Conservation (phyloP, 2,888 invertebrate genomes). For the Ennomos quercinarius region DNA sequence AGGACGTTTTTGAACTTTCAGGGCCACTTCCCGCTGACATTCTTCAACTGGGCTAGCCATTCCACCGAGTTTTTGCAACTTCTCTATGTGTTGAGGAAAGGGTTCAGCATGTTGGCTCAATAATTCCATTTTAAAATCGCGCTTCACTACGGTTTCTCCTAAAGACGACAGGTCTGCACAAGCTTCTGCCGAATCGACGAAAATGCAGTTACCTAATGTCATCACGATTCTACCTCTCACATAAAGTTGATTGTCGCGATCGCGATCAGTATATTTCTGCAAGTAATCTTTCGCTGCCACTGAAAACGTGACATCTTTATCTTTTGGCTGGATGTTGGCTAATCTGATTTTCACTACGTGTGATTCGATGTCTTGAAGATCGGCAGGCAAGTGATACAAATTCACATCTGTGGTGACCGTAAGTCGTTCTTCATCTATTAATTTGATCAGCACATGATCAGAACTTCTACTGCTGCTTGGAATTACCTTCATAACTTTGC, state of each 20-base stretch:
- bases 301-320: slow-evolving; percentile 72
- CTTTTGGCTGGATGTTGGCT: slow-evolving; percentile 68
- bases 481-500: slow-evolving; percentile 81
- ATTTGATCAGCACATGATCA: slow-evolving; percentile 74
- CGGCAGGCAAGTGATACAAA: slow-evolving; percentile 80
- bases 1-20: slow-evolving; percentile 32
- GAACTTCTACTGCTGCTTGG: slow-evolving; percentile 61
- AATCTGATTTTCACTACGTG: slow-evolving; percentile 70
- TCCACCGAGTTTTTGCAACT: slow-evolving; percentile 77
- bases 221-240: slow-evolving; percentile 80
- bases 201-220: slow-evolving; percentile 86
- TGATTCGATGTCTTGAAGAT: slow-evolving; percentile 75
- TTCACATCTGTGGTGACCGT: slow-evolving; percentile 67
- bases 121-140: slow-evolving; percentile 83
- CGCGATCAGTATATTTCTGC: slow-evolving; percentile 56
- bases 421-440: slow-evolving; percentile 86
- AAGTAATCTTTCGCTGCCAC: slow-evolving; percentile 60
- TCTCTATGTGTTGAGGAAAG: slow-evolving; percentile 78
- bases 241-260: slow-evolving; percentile 58
- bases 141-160: slow-evolving; percentile 80
- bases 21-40: slow-evolving; percentile 38
- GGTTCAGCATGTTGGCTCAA: slow-evolving; percentile 65
- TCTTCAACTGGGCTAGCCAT: slow-evolving; percentile 32
- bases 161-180: slow-evolving; percentile 80
- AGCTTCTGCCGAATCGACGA: slow-evolving; percentile 87